Evolutionary conservation across 2,797 vertebrate genomes (phyloP).

Genomic region (Denticeps clupeoides): DNA sequence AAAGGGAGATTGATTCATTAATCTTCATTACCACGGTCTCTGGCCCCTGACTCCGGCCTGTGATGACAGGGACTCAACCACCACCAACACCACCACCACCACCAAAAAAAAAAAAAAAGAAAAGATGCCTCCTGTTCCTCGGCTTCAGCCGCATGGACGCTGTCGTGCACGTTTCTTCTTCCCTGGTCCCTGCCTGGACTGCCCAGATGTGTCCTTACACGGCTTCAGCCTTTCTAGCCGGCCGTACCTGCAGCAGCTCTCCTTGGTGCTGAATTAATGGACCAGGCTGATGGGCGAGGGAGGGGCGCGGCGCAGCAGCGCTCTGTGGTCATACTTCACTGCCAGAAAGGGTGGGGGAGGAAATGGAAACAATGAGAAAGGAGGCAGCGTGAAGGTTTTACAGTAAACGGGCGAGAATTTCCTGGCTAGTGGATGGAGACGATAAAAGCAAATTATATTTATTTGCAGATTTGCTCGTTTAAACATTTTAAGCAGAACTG

Average conservation of each 20-base stretch:
- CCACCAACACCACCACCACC: too few species aligned
- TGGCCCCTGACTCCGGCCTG: conserved; percentile 36
- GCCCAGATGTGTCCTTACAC: conserved; percentile 41
- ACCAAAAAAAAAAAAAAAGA: too few species aligned
- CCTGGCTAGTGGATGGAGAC: conserved; percentile 24
- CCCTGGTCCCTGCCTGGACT: too few species aligned
- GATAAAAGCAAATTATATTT: conserved; percentile 17
- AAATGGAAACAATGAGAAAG: conserved; percentile 13
- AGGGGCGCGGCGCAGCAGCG: conserved; percentile 38
- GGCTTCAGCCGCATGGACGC: too few species aligned
- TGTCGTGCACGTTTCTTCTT: conserved; percentile 10
- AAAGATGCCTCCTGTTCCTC: too few species aligned
- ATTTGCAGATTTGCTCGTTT: too few species aligned
- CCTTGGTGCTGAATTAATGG: conserved; percentile 62
- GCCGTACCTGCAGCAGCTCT: conserved; percentile 62
- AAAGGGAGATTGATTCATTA: conserved; percentile 43
- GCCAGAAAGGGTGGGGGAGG: conserved; percentile 20
- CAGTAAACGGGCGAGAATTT: conserved; percentile 36
- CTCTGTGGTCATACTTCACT: conserved; percentile 46
- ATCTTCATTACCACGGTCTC: conserved; percentile 51
- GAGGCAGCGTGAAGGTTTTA: conserved; percentile 23
- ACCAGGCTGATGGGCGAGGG: conserved; percentile 33
- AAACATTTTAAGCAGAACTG: too few species aligned
- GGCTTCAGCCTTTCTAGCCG: conserved; percentile 32
- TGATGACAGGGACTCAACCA: conserved; percentile 31